Evolutionary conservation across 2,888 invertebrate genomes (phyloP).

Genomic region (Mycalesis mineus): DNA sequence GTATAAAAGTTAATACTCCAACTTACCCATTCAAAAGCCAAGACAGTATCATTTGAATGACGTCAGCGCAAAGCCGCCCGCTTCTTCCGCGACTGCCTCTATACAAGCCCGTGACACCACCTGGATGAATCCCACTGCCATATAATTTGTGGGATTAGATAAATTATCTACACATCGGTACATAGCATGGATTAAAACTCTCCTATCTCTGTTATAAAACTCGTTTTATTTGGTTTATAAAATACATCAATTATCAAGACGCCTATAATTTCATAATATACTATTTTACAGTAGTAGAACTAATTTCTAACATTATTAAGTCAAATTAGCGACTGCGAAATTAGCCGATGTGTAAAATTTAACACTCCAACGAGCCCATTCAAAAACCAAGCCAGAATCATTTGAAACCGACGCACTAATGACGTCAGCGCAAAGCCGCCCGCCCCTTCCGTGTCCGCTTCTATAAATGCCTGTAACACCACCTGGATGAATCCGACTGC

Average conservation of each 20-base stretch:
- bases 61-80: conserved; percentile 33
- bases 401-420: conserved; percentile 4
- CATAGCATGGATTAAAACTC: too few relatives aligned
- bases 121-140: conserved; percentile 25
- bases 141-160: too few relatives aligned
- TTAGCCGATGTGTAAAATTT: background rate
- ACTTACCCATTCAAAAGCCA: background rate
- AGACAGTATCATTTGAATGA: conserved; percentile 9
- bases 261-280: too few relatives aligned
- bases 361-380: background rate
- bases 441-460: conserved; percentile 52
- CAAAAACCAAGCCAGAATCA: conserved; percentile 1
- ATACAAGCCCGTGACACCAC: conserved; percentile 39
- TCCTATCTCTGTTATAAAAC: too few relatives aligned
- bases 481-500: conserved; percentile 30
- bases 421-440: conserved; percentile 25
- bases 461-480: conserved; percentile 39
- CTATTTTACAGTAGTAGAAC: too few relatives aligned
- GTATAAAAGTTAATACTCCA: background rate
- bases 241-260: too few relatives aligned
- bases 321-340: too few relatives aligned
- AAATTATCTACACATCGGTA: too few relatives aligned
- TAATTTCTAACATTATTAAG: too few relatives aligned
- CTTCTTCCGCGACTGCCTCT: conserved; percentile 50
- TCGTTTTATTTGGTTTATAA: too few relatives aligned